Percentiles rank a stretch among this genome's conserved stretches.
These are phyloP conservation scores for Chiloscyllium punctatum DNA, from an alignment of 2,797 vertebrate species.

Conservation along the genomic window DNA sequence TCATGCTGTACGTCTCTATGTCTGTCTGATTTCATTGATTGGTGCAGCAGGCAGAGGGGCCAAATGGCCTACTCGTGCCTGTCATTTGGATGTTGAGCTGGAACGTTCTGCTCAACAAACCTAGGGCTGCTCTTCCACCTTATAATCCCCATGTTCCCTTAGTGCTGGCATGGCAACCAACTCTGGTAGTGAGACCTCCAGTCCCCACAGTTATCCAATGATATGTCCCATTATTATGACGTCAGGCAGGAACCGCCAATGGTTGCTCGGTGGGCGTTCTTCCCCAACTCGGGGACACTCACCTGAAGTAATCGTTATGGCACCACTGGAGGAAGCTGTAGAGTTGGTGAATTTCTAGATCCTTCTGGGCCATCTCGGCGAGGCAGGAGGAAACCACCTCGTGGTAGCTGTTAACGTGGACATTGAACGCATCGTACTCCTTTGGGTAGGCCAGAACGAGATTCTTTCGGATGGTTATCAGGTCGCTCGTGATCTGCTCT, in stretches of 20 bases:
- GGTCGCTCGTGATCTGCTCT: background rate
- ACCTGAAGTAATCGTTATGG: conserved; percentile 80
- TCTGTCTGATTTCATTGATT: too few species aligned
- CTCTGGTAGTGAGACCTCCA: too few species aligned
- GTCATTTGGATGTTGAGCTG: too few species aligned
- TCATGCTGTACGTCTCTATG: too few species aligned
- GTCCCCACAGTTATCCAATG: conserved; percentile 55
- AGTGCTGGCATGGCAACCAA: too few species aligned
- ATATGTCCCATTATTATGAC: conserved; percentile 57
- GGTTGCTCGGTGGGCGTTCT: background rate
- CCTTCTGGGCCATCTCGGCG: conserved; percentile 53
- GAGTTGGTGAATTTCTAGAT: conserved; percentile 66
- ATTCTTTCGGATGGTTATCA: background rate
- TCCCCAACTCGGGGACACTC: background rate
- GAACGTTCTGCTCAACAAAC: too few species aligned
- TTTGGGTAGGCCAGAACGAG: background rate
- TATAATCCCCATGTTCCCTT: too few species aligned
- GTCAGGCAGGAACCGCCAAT: background rate
- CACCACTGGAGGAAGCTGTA: conserved; percentile 83
- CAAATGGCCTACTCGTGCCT: too few species aligned
- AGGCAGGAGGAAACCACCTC: conserved; percentile 63
- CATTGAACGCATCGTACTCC: background rate
- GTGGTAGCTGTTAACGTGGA: background rate
- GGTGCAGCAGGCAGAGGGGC: too few species aligned
- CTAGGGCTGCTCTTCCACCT: too few species aligned